A percentile compares a stretch with the other conserved stretches of the same genome.
Conservation (phyloP, 2,113 vertebrate species). For the Asarcornis scutulata region DNA sequence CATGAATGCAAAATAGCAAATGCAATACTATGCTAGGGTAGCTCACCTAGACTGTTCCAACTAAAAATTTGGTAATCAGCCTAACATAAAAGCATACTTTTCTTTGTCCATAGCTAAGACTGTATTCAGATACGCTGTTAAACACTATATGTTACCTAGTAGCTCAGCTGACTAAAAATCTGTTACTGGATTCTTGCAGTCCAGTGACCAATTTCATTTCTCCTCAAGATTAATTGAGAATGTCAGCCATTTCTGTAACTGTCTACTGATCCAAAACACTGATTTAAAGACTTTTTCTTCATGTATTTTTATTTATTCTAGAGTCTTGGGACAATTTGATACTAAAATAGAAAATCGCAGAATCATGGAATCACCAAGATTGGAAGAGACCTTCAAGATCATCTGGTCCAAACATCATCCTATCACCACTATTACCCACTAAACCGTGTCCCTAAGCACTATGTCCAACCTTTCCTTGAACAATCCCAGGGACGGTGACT, state of each 20-base stretch:
- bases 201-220: not conserved
- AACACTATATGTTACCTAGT: not conserved
- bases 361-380: too few relatives aligned
- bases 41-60: not conserved
- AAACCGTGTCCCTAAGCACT: too few relatives aligned
- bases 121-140: accelerated
- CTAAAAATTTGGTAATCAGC: not conserved
- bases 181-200: not conserved
- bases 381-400: too few relatives aligned
- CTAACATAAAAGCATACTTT: not conserved
- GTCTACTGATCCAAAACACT: not conserved
- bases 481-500: too few relatives aligned
- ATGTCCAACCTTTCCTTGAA: too few relatives aligned
- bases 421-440: too few relatives aligned
- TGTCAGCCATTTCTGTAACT: not conserved
- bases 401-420: too few relatives aligned
- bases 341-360: not conserved
- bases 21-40: not conserved
- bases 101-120: not conserved
- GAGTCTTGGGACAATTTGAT: not conserved
- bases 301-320: not conserved
- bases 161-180: not conserved
- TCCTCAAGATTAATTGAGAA: not conserved
- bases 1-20: not conserved
- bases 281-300: not conserved